Conservation (phyloP, 92 coral and sea anemone species). For the Palythoa heliodiscus region DNA sequence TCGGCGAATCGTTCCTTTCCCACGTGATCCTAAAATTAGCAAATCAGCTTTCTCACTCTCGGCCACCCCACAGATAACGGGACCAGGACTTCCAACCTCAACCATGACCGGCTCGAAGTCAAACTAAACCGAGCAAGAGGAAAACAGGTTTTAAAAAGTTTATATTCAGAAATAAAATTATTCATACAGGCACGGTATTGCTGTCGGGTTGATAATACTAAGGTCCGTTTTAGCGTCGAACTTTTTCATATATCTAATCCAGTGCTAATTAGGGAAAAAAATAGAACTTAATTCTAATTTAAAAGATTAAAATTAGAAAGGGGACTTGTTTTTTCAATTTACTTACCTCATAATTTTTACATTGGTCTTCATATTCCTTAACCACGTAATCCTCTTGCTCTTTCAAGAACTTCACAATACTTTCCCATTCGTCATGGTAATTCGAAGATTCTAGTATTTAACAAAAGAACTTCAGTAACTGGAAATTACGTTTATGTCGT, state of each 20-base stretch:
- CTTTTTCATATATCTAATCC: too few relatives aligned
- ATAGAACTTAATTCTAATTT: too few relatives aligned
- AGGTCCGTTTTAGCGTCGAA: too few relatives aligned
- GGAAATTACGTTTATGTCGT: too few relatives aligned
- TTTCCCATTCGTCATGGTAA: constrained; percentile 33
- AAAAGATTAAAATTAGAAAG: neutral
- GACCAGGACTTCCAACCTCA: constrained; percentile 31
- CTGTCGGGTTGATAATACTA: too few relatives aligned
- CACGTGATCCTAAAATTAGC: constrained; percentile 35
- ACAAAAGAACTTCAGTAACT: too few relatives aligned
- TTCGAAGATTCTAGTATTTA: constrained; percentile 29
- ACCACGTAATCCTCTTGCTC: constrained; percentile 12
- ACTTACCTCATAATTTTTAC: constrained; percentile 20
- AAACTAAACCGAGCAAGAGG: constrained; percentile 3
- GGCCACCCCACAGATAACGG: constrained; percentile 25
- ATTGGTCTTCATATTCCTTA: constrained; percentile 5
- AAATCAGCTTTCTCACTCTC: constrained; percentile 25
- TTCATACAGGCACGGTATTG: too few relatives aligned
- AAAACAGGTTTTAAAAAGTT: too few relatives aligned
- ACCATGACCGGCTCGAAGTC: constrained; percentile 32
- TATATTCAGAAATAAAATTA: too few relatives aligned
- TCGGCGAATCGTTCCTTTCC: constrained; percentile 34
- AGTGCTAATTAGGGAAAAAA: too few relatives aligned
- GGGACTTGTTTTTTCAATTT: neutral
- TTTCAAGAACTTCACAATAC: constrained; percentile 24